Base-by-base conservation (phyloP, 1,140 invertebrate genomes). In the Aphidius gifuensis region DNA sequence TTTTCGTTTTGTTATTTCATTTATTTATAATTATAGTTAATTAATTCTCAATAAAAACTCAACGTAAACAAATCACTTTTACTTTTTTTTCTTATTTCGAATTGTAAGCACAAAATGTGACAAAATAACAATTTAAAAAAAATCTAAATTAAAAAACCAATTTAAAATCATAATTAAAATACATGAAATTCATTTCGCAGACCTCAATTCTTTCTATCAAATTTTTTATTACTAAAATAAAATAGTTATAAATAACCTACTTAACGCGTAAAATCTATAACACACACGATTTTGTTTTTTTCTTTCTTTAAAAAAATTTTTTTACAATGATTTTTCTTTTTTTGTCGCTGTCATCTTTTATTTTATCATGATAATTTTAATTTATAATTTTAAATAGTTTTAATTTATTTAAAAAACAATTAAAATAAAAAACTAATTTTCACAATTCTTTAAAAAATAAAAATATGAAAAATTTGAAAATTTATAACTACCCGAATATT, bases 191-290 rank as follows among this genome's bases (percentile, higher is more conserved):
- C 43, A 44, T 44, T 11, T 44, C 43, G 43, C 21, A 6, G 47
- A n/a, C 11, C 47, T 21, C 11, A 21, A 49, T 49, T 32, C 4
- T 46, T 38, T 44, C 4, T 16, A 47, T 23, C 11, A 16, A 8
- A 8, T 9, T 53, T 53, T 39, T 53, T 6, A 9, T 53, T 53
- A 16, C 8, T 7, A 32, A 59, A 48, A 50, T 11, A 47, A 16
- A 23, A 23, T 8, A 46, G 39, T 49, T 49, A 59, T 59, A 49
- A 59, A 59, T 59, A 49, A 49, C n/a, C 57, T 40, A 40, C 5
- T 49, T 40, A 40, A 45, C 38, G 47, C 46, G 11, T 46, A 49
- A 21, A 49, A 7, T 49, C 23, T 39, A 5, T 32, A 44, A 9
- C 53, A 39, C 53, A 11, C 53, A 5, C 5, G 1, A 7, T 9